Conservation (phyloP, 2,797 vertebrate genomes). For the Enteromius afrohamiltoni region DNA sequence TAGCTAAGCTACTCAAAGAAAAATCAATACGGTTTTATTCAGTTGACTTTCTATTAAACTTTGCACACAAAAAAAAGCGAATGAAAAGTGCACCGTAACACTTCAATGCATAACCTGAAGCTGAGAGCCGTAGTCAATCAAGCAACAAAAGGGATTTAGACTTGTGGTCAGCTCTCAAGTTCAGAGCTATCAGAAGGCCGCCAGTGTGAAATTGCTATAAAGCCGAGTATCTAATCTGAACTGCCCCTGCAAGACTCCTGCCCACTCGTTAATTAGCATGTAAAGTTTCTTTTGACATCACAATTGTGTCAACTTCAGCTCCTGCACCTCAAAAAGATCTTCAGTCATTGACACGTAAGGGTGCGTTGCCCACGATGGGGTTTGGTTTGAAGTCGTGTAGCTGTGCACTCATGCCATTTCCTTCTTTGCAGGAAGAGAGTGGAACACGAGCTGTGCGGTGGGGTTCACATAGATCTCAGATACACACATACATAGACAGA, state of each 20-base stretch:
- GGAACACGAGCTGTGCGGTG: constrained; percentile 22
- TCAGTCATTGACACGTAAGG: background rate
- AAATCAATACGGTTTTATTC: background rate
- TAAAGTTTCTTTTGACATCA: constrained; percentile 30
- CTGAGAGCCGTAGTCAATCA: background rate
- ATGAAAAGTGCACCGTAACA: background rate
- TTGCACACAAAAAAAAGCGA: background rate
- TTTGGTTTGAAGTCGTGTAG: constrained; percentile 4
- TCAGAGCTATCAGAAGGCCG: background rate
- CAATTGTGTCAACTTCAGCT: background rate
- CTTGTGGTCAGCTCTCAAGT: background rate
- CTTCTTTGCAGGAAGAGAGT: constrained; percentile 19
- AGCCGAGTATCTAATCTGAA: constrained; percentile 18
- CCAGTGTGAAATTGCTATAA: constrained; percentile 30
- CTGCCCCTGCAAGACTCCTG: background rate
- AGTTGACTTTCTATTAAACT: background rate
- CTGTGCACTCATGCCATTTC: background rate
- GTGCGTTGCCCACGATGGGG: background rate
- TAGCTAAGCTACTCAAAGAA: background rate
- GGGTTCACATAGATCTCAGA: constrained; percentile 34
- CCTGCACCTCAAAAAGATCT: background rate
- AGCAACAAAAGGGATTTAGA: constrained; percentile 17
- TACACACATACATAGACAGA: constrained; percentile 12
- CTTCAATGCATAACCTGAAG: background rate
- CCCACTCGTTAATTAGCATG: constrained; percentile 9